Evolutionary conservation across 2,888 invertebrate genomes (phyloP), one percentile per base, ranked within the genome.

Genomic region (Metellina segmentata): DNA sequence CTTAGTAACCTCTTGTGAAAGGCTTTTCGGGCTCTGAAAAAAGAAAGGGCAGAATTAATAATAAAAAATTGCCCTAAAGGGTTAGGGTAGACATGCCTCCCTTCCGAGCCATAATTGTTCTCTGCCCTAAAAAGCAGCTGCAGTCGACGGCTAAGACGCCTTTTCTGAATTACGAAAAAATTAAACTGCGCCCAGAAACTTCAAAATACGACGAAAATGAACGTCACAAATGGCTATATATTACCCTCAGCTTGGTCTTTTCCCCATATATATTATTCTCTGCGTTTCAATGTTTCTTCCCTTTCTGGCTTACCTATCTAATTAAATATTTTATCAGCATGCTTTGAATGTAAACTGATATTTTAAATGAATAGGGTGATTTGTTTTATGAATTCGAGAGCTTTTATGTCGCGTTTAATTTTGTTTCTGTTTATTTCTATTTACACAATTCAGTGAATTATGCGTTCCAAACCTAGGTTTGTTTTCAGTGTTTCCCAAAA

Each of bases 21-120:
- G 72, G 72, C 52, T 74, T 74, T 74, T 72, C 13, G 51, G 70
- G 70, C 78, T 78, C 20, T 70, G 34, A 34, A 51, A 81, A 52
- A 87, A 81, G 81, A 87, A 86, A 79, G 87, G 72, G 53, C 52
- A 52, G 49, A 70, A 69, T 52, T 78, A 16, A 75, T 34, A 75
- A 85, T 48, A 87, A 87, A 78, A 86, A 87, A 87, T 49, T 51
- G 85, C 85, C 81, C 87, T 79, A 79, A 87, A 87, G 87, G 81
- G 81, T 87, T 72, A 87, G 69, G 79, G 87, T 87, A 81, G 72
- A 87, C 72, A 81, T 52, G 87, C 48, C 20, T 71, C 71, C 51
- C 87, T 81, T 72, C 34, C n/a, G n/a, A 53, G 53, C 72, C 72
- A 87, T 87, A 81, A 87, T 87, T 87, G 87, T 81, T 81, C 87